Percentiles rank a stretch among this genome's conserved stretches.
Evolutionary conservation across 2,797 vertebrate genomes (phyloP).

Genomic region (Oreortyx pictus): DNA sequence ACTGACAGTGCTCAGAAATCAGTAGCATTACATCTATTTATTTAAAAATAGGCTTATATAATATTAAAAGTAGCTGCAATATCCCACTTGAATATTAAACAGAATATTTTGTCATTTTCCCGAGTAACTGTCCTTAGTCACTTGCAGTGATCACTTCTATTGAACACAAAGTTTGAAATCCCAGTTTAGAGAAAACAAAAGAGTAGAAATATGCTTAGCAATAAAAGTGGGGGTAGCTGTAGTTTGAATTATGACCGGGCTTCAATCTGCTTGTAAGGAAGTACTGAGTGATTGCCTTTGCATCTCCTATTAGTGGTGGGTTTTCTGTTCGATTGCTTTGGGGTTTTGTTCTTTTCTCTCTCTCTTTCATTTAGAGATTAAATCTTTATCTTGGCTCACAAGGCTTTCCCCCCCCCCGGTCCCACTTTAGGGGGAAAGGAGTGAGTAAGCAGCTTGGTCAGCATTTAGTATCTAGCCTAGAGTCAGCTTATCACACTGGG

Average conservation of each 20-base stretch:
- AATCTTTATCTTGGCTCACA: background rate
- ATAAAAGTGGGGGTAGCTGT: background rate
- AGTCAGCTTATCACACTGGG: background rate
- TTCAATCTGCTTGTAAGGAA: background rate
- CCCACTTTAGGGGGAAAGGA: rapidly evolving
- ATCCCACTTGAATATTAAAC: background rate
- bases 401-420: background rate
- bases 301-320: background rate
- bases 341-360: background rate
- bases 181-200: background rate
- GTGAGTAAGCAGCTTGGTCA: background rate
- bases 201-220: background rate
- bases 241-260: background rate
- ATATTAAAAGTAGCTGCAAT: too few species aligned
- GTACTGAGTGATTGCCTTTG: background rate
- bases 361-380: background rate
- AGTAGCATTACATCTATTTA: background rate
- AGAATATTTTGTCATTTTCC: background rate
- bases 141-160: background rate
- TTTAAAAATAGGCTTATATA: too few species aligned
- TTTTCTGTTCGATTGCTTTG: background rate
- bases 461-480: background rate
- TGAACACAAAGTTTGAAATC: background rate
- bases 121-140: background rate
- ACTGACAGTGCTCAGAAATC: background rate